Percentiles rank a stretch among this genome's conserved stretches.
These are phyloP conservation scores for Leucoraja ocellata DNA, from an alignment of 2,797 vertebrate species.

Conservation along the genomic window DNA sequence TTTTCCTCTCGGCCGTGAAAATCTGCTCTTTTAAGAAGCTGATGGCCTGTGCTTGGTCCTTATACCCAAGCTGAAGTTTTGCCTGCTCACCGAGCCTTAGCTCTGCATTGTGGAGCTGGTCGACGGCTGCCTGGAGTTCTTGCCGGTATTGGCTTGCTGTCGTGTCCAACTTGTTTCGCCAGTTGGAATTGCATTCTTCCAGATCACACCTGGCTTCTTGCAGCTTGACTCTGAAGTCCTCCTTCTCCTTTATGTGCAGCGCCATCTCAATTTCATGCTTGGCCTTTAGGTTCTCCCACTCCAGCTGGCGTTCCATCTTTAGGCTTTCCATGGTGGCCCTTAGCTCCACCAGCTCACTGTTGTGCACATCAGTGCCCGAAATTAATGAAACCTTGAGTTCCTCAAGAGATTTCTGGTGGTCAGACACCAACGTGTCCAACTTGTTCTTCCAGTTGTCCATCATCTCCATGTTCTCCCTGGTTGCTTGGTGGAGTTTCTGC, in stretches of 20 bases:
- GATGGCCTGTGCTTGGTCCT: slow-evolving; percentile 63
- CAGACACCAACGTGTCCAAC: slow-evolving; percentile 75
- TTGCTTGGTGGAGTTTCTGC: slow-evolving; percentile 79
- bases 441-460: slow-evolving; percentile 97
- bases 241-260: slow-evolving; percentile 82
- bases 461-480: slow-evolving; percentile 87
- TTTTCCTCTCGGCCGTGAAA: slow-evolving; percentile 80
- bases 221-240: slow-evolving; percentile 69
- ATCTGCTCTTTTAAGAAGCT: slow-evolving; percentile 74
- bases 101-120: slow-evolving; percentile 71
- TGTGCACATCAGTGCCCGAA: slow-evolving; percentile 59
- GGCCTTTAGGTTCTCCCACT: slow-evolving; percentile 84
- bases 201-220: slow-evolving; percentile 74
- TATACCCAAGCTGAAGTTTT: slow-evolving; percentile 61
- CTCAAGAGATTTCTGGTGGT: slow-evolving; percentile 85
- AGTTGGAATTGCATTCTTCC: slow-evolving; percentile 62
- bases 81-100: slow-evolving; percentile 68
- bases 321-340: slow-evolving; percentile 75
- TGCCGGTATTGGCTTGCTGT: slow-evolving; percentile 63
- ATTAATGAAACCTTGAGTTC: slow-evolving; percentile 80
- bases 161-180: slow-evolving; percentile 64
- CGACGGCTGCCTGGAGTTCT: slow-evolving; percentile 65
- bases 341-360: slow-evolving; percentile 76
- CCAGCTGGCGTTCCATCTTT: slow-evolving; percentile 78
- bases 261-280: slow-evolving; percentile 86